Evolutionary conservation across 2,797 vertebrate species (phyloP).

Genomic region (Sebastolobus alascanus): DNA sequence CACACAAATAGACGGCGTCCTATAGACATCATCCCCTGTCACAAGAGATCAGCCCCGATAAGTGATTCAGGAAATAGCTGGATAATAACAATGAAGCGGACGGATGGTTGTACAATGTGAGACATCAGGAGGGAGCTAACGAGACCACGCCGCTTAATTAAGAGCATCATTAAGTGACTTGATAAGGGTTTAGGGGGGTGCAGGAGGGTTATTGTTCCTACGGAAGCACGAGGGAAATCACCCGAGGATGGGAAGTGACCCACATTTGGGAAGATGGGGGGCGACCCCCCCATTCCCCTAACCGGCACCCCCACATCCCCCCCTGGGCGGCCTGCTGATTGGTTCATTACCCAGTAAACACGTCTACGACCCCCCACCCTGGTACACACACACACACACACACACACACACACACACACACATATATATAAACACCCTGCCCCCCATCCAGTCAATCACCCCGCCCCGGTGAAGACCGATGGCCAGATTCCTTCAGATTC

Average conservation of each 20-base stretch:
- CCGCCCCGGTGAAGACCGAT: constrained; percentile 15
- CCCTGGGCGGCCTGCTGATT: constrained; percentile 63
- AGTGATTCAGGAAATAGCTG: constrained; percentile 37
- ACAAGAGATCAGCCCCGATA: constrained; percentile 35
- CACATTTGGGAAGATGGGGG: constrained; percentile 69
- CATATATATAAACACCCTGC: constrained; percentile 16
- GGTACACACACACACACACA: constrained; percentile 14
- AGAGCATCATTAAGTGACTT: constrained; percentile 60
- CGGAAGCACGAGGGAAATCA: constrained; percentile 55
- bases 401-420: constrained; percentile 15
- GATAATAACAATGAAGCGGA: constrained; percentile 12
- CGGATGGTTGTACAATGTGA: constrained; percentile 8
- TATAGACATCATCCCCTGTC: constrained; percentile 37
- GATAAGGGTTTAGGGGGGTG: constrained; percentile 46
- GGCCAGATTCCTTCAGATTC: constrained; percentile 67
- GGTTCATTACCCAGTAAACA: constrained; percentile 80
- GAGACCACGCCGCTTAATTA: constrained; percentile 65
- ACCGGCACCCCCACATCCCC: constrained; percentile 58
- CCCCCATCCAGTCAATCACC: constrained; percentile 49
- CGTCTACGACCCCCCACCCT: constrained; percentile 46
- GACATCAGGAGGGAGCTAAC: constrained; percentile 49
- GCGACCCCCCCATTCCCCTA: constrained; percentile 44
- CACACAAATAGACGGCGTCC: constrained; percentile 44
- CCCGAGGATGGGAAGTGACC: constrained; percentile 78
- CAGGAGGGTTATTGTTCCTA: constrained; percentile 43